Base-by-base conservation (phyloP, 2,113 vertebrate genomes). In the Melanotaenia duboulayi region DNA sequence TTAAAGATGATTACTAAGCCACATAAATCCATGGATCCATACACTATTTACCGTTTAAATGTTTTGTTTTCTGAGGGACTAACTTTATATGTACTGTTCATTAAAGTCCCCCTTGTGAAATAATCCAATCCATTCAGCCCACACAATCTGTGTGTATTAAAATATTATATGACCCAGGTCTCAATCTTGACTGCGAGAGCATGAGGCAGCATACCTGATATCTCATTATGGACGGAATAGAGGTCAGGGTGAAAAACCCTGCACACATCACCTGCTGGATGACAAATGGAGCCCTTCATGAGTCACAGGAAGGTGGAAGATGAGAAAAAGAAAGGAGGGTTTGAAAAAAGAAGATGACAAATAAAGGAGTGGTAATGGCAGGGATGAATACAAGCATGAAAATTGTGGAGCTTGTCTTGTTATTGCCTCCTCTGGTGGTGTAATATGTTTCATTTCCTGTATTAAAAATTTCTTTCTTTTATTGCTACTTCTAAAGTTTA, bases 261-360 rank as follows among this genome's bases (percentile, higher is more conserved):
- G 65, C 78, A 59, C 83, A 85, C 66, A 61, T 90, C 85, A 87
- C 78, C 85, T 71, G 76, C 76, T n/a, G 65, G 70, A 85, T 87
- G 84, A 89, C 78, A 88, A 91, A 91, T 90, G 78, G 82, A 83
- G 70, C 78, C 71, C 76, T 74, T 83, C 78, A 65, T 63, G 68
- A 83, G 66, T 35, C 70, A 57, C 66, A 23, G 65, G 60, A 87
- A 23, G 35, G 44, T 44, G 59, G 65, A 52, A 68, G 66, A 76
- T 50, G 42, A 55, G 57, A 66, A 52, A 57, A 63, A 69, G 73
- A 61, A 71, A 54, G 40, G 57, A 44, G 57, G 54, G 71, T 72
- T 72, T 19, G 5, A 59, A 59, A 17, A 60, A 20, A 56, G 51
- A 65, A 68, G 54, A 40, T 11, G 49, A 58, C 67, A 69, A 60